Evolutionary conservation across 2,888 invertebrate species (phyloP).

Genomic region (Troilus luridus): DNA sequence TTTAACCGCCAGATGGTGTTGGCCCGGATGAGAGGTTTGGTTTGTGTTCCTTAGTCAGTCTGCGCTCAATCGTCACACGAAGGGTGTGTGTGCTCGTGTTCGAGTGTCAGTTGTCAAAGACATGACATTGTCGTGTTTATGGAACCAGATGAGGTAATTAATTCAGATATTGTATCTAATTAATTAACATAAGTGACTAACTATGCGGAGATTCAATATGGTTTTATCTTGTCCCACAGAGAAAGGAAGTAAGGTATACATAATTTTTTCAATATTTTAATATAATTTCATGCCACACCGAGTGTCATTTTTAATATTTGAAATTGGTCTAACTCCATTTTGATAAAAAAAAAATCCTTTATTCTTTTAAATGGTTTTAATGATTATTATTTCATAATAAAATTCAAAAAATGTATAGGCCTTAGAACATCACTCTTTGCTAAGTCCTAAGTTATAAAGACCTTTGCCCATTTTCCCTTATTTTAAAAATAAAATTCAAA

Average conservation of each 20-base stretch:
- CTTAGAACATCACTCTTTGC: too few species aligned
- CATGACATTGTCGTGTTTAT: conserved; percentile 31
- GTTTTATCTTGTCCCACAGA: not conserved
- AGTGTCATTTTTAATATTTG: not conserved
- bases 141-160: conserved; percentile 40
- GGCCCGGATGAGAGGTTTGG: not conserved
- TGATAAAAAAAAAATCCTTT: too few species aligned
- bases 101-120: conserved; percentile 16
- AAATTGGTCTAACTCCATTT: too few species aligned
- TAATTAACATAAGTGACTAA: not conserved
- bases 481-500: too few species aligned
- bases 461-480: too few species aligned
- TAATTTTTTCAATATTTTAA: not conserved
- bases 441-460: too few species aligned
- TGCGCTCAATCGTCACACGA: not conserved
- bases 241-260: not conserved
- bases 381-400: too few species aligned
- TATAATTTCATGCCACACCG: not conserved
- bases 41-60: not conserved
- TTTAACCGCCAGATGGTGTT: conserved; percentile 54
- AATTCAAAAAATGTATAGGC: too few species aligned
- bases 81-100: not conserved
- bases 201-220: not conserved
- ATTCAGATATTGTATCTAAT: not conserved
- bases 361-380: too few species aligned